Conservation (phyloP, 2,888 invertebrate species). For the Conomelus anceps region DNA sequence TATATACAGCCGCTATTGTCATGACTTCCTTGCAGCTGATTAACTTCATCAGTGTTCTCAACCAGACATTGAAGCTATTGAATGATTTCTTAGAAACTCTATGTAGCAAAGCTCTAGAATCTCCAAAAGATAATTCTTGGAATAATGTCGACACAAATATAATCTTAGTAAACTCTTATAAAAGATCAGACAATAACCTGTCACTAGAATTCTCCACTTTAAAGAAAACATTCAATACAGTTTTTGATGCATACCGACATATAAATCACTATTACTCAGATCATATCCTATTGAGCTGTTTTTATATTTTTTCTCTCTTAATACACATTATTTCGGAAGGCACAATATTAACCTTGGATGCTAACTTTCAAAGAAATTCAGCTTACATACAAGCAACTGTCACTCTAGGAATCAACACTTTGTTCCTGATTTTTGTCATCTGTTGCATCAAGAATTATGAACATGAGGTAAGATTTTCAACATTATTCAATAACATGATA, state of each 20-base stretch:
- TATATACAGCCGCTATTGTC: neutral
- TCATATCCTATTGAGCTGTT: neutral
- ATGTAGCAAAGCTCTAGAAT: neutral
- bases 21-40: neutral
- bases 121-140: too few relatives aligned
- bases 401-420: neutral
- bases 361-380: too few relatives aligned
- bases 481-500: too few relatives aligned
- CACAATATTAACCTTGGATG: neutral
- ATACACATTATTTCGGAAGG: neutral
- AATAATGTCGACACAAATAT: neutral
- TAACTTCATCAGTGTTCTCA: neutral
- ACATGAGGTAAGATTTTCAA: neutral
- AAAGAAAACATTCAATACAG: neutral
- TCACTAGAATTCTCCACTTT: neutral
- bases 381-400: neutral
- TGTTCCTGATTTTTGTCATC: neutral
- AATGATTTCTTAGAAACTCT: neutral
- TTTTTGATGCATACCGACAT: neutral
- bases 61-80: neutral
- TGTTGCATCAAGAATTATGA: neutral
- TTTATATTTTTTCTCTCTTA: neutral
- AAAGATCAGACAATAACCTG: neutral
- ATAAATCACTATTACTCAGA: neutral
- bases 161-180: neutral